A percentile compares a stretch with the other conserved stretches of the same genome.
Evolutionary conservation across 1,140 invertebrate species (phyloP).

Genomic region (Globodera ellingtonae): DNA sequence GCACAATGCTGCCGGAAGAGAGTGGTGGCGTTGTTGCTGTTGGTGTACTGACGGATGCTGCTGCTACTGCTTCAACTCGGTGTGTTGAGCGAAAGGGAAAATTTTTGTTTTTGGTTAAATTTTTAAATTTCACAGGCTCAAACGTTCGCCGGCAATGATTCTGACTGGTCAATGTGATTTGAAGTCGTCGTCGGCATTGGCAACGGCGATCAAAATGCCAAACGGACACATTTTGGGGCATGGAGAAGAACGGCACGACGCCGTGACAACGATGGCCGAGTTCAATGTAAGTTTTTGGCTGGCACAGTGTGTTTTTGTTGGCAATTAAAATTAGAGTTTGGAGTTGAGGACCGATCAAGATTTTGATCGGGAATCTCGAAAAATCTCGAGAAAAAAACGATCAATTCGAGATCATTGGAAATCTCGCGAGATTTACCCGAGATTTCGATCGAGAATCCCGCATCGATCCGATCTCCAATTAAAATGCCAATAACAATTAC

Average conservation of each 20-base stretch:
- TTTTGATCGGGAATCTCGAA: no score
- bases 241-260: background rate
- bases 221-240: slow-evolving; percentile 15
- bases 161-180: slow-evolving; percentile 25
- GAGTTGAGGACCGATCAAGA: background rate
- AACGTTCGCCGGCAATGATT: slow-evolving; percentile 65
- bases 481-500: no score
- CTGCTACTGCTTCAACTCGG: slow-evolving; percentile 21
- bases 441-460: no score
- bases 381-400: no score
- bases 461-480: no score
- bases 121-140: slow-evolving; percentile 46
- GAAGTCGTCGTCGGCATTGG: background rate
- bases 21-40: slow-evolving; percentile 1
- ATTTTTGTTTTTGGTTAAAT: background rate
- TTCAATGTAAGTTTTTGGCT: background rate
- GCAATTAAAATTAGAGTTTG: background rate
- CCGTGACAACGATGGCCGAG: background rate
- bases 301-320: background rate
- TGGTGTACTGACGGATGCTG: background rate
- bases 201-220: background rate
- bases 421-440: no score
- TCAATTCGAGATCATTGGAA: no score
- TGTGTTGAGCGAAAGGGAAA: background rate
- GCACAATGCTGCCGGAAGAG: background rate